Conservation (phyloP, 2,113 vertebrate genomes). For the Podocnemis expansa region DNA sequence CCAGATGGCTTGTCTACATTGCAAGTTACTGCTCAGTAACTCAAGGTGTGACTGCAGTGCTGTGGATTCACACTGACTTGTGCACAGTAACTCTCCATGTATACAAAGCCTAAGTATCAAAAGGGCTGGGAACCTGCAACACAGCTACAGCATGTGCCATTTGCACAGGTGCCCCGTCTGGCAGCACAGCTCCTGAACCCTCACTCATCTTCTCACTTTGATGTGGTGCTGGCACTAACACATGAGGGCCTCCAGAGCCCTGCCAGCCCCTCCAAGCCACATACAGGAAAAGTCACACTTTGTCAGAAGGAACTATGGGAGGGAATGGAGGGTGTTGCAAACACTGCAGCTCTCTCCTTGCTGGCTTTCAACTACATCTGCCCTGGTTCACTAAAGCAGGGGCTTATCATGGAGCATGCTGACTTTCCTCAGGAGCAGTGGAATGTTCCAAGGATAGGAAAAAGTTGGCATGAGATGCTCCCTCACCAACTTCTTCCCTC, state of each 20-base stretch:
- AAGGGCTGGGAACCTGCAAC: fast-evolving
- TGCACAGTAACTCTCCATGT: background rate
- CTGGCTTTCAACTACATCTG: background rate
- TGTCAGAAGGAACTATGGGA: background rate
- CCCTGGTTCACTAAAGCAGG: background rate
- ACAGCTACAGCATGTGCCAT: fast-evolving
- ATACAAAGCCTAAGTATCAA: fast-evolving
- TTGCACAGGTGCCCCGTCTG: background rate
- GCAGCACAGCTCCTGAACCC: background rate
- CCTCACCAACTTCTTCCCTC: background rate
- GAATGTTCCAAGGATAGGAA: background rate
- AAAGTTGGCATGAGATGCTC: background rate
- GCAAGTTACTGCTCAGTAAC: background rate
- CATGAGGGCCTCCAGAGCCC: fast-evolving
- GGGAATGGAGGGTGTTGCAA: background rate
- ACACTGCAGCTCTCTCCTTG: background rate
- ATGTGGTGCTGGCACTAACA: background rate
- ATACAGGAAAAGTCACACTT: background rate
- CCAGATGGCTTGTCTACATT: background rate
- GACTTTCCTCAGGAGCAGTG: background rate
- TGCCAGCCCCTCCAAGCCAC: background rate
- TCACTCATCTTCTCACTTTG: background rate
- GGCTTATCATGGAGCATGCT: background rate
- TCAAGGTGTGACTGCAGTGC: background rate
- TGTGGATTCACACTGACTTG: background rate